Percentiles rank a stretch among this genome's conserved stretches.
Conservation (phyloP, 2,113 vertebrate species). For the Theropithecus gelada region DNA sequence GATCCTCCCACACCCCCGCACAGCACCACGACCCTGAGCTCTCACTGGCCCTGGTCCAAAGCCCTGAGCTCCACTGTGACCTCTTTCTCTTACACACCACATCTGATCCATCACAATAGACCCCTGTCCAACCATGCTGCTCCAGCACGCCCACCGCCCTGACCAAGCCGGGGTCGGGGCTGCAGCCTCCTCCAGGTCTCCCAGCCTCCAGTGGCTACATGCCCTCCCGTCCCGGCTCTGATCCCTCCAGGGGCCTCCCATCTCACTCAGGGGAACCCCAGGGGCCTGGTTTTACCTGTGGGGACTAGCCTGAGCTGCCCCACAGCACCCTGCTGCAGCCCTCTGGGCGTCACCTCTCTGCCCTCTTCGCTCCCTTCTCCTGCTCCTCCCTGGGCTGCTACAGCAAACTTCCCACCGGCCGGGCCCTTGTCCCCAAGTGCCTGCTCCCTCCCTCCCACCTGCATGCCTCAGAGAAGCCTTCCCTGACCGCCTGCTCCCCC, state of each 20-base stretch:
- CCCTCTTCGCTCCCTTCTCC: neutral
- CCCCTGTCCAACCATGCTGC: neutral
- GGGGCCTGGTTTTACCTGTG: neutral
- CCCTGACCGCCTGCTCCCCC: too few relatives aligned
- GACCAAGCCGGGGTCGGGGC: too few relatives aligned
- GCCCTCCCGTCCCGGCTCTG: fast-evolving
- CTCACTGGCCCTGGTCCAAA: neutral
- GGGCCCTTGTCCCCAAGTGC: neutral
- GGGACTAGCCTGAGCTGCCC: neutral
- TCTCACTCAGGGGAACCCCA: neutral
- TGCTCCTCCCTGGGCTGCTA: neutral
- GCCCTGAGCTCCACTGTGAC: neutral
- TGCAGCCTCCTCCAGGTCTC: too few relatives aligned
- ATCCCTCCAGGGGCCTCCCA: neutral
- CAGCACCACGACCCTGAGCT: neutral
- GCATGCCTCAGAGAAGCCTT: neutral
- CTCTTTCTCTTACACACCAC: neutral
- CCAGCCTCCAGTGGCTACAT: neutral
- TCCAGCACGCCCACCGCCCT: too few relatives aligned
- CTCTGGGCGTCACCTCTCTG: neutral
- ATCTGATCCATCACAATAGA: neutral
- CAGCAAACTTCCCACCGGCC: too few relatives aligned
- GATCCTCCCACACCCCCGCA: neutral
- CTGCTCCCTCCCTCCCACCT: neutral
- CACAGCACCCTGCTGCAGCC: neutral